phyloP scores from a whole-genome alignment of 2,113 vertebrate species.

The Passerina amoena region DNA sequence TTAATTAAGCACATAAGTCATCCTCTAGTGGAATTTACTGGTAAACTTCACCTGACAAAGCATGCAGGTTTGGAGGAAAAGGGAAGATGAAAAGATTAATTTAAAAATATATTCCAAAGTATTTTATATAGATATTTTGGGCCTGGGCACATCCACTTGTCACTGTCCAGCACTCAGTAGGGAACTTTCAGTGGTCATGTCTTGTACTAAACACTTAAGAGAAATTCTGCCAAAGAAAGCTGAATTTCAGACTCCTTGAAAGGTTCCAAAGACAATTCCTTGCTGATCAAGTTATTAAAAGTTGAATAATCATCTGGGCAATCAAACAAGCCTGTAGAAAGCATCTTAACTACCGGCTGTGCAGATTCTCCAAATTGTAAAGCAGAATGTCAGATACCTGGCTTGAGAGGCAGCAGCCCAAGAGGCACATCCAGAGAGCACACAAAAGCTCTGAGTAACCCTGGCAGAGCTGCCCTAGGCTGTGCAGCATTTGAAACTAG shows the following conservation, averaged over 20 bases:
- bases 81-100: not conserved
- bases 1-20: not conserved
- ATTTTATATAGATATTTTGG: not conserved
- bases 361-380: not conserved
- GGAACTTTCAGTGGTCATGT: not conserved
- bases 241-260: not conserved
- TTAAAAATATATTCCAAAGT: not conserved
- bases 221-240: not conserved
- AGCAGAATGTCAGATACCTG: not conserved
- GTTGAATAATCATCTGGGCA: not conserved
- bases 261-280: not conserved
- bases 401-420: not conserved
- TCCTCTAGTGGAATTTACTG: not conserved
- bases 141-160: not conserved
- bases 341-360: not conserved
- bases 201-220: not conserved
- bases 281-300: not conserved
- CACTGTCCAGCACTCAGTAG: accelerated
- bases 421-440: not conserved
- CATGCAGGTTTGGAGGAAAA: not conserved
- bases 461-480: not conserved
- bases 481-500: not conserved
- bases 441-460: not conserved
- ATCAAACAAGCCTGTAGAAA: not conserved
- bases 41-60: not conserved